Conservation (phyloP, 1,140 invertebrate genomes). For the Eulimnadia texana region DNA sequence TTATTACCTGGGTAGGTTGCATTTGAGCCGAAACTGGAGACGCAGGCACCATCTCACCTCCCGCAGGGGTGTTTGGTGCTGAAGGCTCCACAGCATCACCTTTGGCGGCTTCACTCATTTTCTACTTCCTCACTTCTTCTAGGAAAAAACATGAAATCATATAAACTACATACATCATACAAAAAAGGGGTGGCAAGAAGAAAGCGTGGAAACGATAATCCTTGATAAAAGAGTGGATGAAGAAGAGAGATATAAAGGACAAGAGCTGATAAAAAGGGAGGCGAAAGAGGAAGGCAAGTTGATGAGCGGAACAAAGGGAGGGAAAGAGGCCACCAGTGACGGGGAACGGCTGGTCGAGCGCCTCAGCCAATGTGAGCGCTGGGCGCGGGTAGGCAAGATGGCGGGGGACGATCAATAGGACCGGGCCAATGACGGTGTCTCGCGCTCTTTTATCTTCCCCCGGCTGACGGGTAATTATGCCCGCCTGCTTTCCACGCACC, state of each 20-base stretch:
- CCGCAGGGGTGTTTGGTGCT: conserved; percentile 3
- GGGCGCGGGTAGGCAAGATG: neutral
- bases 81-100: neutral
- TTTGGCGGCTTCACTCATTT: conserved; percentile 7
- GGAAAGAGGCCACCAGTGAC: neutral
- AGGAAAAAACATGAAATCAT: neutral
- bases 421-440: neutral
- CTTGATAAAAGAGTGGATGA: neutral
- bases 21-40: neutral
- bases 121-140: neutral
- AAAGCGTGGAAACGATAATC: neutral
- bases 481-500: neutral
- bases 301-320: neutral
- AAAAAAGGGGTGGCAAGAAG: too few relatives aligned
- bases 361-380: neutral
- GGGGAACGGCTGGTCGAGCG: neutral
- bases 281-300: neutral
- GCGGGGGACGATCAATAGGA: neutral
- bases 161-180: neutral
- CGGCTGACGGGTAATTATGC: neutral
- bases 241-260: neutral
- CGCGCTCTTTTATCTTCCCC: neutral
- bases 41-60: neutral
- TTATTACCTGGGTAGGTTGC: too few relatives aligned
- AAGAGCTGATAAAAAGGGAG: neutral